A percentile compares a stretch with the other conserved stretches of the same genome.
These are phyloP conservation scores for Eristalinus sepulchralis DNA, from an alignment of 2,888 invertebrate genomes.

Conservation along the genomic window DNA sequence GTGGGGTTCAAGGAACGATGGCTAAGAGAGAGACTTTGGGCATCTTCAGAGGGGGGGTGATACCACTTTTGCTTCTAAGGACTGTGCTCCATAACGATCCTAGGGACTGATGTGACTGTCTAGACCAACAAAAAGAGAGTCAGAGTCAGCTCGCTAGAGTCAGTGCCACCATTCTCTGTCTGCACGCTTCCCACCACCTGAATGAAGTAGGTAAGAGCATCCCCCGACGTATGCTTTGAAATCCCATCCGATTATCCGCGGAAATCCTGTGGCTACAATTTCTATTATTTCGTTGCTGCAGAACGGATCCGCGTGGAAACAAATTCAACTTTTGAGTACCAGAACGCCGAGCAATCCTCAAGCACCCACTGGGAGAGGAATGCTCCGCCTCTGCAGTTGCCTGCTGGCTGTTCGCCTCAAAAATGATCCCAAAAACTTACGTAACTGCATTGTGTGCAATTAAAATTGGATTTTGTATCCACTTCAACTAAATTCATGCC, in stretches of 20 bases:
- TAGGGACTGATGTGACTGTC: too few species aligned
- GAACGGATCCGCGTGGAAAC: not conserved
- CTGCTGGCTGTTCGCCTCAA: not conserved
- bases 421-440: slow-evolving; percentile 38
- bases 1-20: not conserved
- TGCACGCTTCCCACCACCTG: too few species aligned
- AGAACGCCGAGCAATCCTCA: not conserved
- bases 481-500: slow-evolving; percentile 26
- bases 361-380: too few species aligned
- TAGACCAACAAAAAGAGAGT: too few species aligned
- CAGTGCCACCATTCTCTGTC: too few species aligned
- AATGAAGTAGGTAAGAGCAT: too few species aligned
- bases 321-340: not conserved
- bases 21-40: not conserved
- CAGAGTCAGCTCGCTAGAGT: too few species aligned
- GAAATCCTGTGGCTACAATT: not conserved
- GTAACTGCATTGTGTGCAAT: slow-evolving; percentile 52
- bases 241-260: not conserved
- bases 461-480: slow-evolving; percentile 62
- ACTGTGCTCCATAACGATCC: too few species aligned
- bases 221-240: not conserved
- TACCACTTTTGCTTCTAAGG: too few species aligned
- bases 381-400: too few species aligned
- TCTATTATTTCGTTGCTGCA: not conserved
- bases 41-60: too few species aligned